Evolutionary conservation across 2,888 invertebrate genomes (phyloP).

Genomic region (Conchocele bisecta): DNA sequence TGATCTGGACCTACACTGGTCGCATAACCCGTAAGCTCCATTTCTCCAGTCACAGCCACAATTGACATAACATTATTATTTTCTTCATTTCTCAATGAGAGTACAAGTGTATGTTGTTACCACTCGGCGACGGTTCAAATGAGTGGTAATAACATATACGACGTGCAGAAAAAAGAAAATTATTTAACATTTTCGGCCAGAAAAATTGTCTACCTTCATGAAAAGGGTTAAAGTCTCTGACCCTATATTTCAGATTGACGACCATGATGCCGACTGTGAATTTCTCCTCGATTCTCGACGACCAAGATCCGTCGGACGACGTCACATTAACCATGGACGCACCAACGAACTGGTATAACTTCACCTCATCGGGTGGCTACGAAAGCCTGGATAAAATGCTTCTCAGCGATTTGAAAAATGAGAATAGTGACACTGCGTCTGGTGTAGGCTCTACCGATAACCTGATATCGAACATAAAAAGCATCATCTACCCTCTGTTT

Average conservation of each 20-base stretch:
- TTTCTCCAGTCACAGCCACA: too few relatives aligned
- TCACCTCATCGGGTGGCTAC: constrained; percentile 32
- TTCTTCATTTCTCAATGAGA: too few relatives aligned
- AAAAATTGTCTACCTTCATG: too few relatives aligned
- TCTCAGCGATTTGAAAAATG: not conserved
- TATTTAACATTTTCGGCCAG: too few relatives aligned
- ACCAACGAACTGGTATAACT: constrained; percentile 36
- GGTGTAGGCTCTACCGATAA: constrained; percentile 20
- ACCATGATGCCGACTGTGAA: constrained; percentile 47
- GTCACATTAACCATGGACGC: constrained; percentile 14
- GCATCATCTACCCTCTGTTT: constrained; percentile 64
- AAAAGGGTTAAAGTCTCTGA: too few relatives aligned
- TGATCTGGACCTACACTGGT: too few relatives aligned
- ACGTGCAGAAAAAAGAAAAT: too few relatives aligned
- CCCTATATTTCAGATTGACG: constrained; percentile 28
- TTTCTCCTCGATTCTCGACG: constrained; percentile 28
- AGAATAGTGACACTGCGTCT: not conserved
- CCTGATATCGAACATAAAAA: constrained; percentile 43
- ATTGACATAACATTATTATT: too few relatives aligned
- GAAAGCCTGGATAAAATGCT: not conserved
- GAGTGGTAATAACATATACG: too few relatives aligned
- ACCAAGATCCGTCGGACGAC: not conserved
- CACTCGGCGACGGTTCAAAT: too few relatives aligned
- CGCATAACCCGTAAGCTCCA: too few relatives aligned
- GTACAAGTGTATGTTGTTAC: too few relatives aligned